Percentiles rank a stretch among this genome's conserved stretches.
Conservation (phyloP, 2,888 invertebrate species). For the Leucophora obtusa region DNA sequence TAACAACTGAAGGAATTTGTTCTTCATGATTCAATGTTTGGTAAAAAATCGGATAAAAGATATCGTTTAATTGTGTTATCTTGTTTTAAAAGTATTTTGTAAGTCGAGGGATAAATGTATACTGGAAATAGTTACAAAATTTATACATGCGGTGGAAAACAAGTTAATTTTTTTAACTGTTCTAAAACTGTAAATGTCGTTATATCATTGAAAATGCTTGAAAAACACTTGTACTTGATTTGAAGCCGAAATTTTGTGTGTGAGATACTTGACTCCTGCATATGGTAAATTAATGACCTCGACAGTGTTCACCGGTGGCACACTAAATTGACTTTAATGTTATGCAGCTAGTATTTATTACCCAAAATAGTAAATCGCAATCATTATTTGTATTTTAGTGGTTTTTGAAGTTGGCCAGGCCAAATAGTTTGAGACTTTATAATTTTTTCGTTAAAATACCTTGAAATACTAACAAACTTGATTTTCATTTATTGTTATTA, state of each 20-base stretch:
- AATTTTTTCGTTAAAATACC: slow-evolving; percentile 27
- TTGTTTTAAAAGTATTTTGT: too few relatives aligned
- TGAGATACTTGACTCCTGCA: neutral
- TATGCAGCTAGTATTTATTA: neutral
- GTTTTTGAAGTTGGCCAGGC: slow-evolving; percentile 7
- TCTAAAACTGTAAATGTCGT: slow-evolving; percentile 21
- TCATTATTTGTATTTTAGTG: neutral
- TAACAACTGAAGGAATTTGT: too few relatives aligned
- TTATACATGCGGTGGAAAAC: too few relatives aligned
- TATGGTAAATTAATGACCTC: slow-evolving; percentile 6
- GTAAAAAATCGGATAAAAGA: too few relatives aligned
- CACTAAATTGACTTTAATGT: neutral
- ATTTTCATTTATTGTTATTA: slow-evolving; percentile 11
- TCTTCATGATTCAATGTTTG: too few relatives aligned
- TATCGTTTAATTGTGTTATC: too few relatives aligned
- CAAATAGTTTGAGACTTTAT: neutral
- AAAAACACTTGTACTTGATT: slow-evolving; percentile 10
- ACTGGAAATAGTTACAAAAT: too few relatives aligned
- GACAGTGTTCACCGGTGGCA: neutral
- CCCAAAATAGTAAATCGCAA: slow-evolving; percentile 4
- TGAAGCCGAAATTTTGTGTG: neutral
- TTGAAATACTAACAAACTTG: slow-evolving; percentile 42
- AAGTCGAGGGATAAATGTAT: too few relatives aligned
- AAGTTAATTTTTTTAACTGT: neutral
- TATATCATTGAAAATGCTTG: neutral